Conservation (phyloP, 2,888 invertebrate species). For the Chrysodeixis includens region DNA sequence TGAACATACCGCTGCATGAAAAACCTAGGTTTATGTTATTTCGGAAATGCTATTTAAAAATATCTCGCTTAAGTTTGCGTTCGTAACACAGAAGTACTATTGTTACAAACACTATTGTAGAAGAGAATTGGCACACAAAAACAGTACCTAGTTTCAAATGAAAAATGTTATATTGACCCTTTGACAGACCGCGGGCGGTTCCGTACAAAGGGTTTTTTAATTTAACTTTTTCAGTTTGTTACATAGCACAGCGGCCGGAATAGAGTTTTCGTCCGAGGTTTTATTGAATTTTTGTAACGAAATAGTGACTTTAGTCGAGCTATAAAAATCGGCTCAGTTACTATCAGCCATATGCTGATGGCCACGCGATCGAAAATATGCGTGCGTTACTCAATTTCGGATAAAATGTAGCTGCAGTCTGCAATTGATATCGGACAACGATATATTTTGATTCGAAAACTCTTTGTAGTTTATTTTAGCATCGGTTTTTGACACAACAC, state of each 20-base stretch:
- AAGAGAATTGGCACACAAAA: constrained; percentile 38
- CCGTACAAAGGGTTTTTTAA: constrained; percentile 54
- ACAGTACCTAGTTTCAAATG: constrained; percentile 28
- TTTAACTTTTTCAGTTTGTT: constrained; percentile 56
- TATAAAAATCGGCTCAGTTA: constrained; percentile 19
- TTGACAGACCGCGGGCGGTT: constrained; percentile 38
- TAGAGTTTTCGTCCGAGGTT: constrained; percentile 33
- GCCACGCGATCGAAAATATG: constrained; percentile 8
- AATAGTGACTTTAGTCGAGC: constrained; percentile 24
- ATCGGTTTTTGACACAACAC: too few species aligned
- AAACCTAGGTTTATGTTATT: constrained; percentile 23
- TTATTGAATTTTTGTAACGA: constrained; percentile 53
- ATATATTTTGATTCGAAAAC: not conserved
- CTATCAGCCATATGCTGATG: constrained; percentile 16
- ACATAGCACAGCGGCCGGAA: constrained; percentile 30
- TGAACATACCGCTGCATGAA: constrained; percentile 1
- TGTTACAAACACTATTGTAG: constrained; percentile 27
- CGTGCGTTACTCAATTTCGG: not conserved
- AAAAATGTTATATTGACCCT: constrained; percentile 41
- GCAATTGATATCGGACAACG: not conserved
- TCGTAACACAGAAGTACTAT: constrained; percentile 9
- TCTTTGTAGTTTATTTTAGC: not conserved
- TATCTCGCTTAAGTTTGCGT: not conserved
- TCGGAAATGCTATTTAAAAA: constrained; percentile 28
- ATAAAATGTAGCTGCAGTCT: not conserved